phyloP scores from a whole-genome alignment of 2,888 invertebrate species.

The Clusia tigrina region DNA sequence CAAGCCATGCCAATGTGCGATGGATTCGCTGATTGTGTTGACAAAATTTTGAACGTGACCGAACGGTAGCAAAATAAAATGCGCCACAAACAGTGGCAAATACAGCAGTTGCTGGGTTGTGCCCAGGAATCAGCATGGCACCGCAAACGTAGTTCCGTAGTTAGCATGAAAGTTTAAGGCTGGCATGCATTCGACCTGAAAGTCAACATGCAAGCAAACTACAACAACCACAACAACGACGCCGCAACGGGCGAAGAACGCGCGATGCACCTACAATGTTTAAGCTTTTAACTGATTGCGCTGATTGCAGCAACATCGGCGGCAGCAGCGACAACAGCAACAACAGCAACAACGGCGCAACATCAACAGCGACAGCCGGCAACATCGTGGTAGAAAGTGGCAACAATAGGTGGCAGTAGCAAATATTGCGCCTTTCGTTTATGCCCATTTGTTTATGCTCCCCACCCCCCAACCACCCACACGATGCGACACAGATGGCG shows the following conservation, averaged over 20 bases:
- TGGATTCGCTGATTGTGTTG: slow-evolving; percentile 39
- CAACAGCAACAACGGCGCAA: slow-evolving; percentile 16
- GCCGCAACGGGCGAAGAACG: slow-evolving; percentile 12
- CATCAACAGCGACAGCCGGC: slow-evolving; percentile 7
- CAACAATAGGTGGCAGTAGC: slow-evolving; percentile 20
- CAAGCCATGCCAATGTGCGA: slow-evolving; percentile 29
- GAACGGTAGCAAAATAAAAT: slow-evolving; percentile 38
- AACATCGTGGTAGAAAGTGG: slow-evolving; percentile 16
- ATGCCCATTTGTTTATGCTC: not conserved
- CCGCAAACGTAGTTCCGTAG: slow-evolving; percentile 28
- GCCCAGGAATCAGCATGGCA: slow-evolving; percentile 33
- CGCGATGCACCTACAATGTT: slow-evolving; percentile 24
- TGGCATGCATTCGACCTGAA: slow-evolving; percentile 19
- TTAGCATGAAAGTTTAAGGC: not conserved
- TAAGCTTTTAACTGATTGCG: slow-evolving; percentile 28
- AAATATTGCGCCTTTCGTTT: slow-evolving; percentile 14
- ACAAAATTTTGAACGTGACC: slow-evolving; percentile 42
- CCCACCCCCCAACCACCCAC: not conserved
- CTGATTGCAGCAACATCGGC: slow-evolving; percentile 18
- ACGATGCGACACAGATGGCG: not conserved
- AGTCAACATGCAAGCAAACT: slow-evolving; percentile 23
- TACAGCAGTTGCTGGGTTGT: slow-evolving; percentile 21
- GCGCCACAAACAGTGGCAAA: slow-evolving; percentile 29
- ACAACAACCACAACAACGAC: slow-evolving; percentile 12
- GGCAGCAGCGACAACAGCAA: slow-evolving; percentile 15